A percentile compares a stretch with the other conserved stretches of the same genome.
Evolutionary conservation across 2,113 vertebrate species (phyloP).

Genomic region (Callorhinus ursinus): DNA sequence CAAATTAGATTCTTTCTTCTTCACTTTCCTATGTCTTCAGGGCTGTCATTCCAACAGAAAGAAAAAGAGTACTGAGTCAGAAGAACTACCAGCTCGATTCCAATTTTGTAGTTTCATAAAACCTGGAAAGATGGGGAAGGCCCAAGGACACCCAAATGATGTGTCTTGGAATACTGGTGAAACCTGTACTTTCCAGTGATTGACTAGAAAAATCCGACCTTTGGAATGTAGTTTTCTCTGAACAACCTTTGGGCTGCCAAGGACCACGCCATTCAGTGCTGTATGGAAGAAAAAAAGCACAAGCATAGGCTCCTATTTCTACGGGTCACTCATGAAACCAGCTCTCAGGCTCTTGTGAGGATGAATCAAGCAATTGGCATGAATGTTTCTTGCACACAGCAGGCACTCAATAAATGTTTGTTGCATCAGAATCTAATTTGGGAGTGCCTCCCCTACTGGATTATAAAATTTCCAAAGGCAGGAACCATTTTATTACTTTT

Average conservation of each 20-base stretch:
- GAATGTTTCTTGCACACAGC: neutral
- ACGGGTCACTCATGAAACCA: neutral
- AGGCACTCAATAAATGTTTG: neutral
- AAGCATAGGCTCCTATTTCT: neutral
- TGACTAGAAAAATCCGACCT: neutral
- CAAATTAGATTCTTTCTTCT: constrained; percentile 1
- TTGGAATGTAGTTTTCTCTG: neutral
- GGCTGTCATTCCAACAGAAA: neutral
- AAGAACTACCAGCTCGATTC: neutral
- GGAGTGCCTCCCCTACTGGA: neutral
- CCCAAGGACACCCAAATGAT: neutral
- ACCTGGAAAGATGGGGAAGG: neutral
- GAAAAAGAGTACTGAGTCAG: neutral
- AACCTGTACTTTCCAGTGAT: neutral
- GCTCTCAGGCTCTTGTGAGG: neutral
- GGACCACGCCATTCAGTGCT: neutral
- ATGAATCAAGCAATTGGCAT: neutral
- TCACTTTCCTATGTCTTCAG: neutral
- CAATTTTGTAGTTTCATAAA: neutral
- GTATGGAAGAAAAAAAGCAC: neutral
- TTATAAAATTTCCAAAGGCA: neutral
- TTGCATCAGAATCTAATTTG: neutral
- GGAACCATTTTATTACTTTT: neutral
- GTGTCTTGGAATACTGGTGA: neutral
- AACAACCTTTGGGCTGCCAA: neutral